Evolutionary conservation across 2,888 invertebrate genomes (phyloP), one percentile per base, ranked within the genome.

Genomic region (Drosophila prostipennis): DNA sequence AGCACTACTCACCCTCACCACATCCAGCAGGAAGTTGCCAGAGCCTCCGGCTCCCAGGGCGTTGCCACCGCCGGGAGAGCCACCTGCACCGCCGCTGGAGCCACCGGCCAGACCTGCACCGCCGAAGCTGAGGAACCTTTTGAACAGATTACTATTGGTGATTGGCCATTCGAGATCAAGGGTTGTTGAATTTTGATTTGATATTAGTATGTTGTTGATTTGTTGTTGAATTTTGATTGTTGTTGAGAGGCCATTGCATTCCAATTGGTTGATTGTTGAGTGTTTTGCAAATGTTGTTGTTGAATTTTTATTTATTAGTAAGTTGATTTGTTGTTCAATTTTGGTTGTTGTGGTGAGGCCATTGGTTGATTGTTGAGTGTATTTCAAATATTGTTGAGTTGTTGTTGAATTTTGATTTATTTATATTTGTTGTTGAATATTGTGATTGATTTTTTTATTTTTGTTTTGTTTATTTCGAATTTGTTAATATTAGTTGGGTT

Each of bases 1-100:
- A 3, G 1, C 10, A 7, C 0, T 37, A 94, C 96, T 96, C 93
- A 97, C 97, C 94, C 97, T 94, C 92, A 97, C 96, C 91, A 96
- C 95, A 92, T 97, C 97, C 92, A 97, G 96, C 80, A 97, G 93
- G 94, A 97, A 96, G 93, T 97, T 97, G 74, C 97, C 97, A 54
- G 96, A 96, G 59, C 96, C 96, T 76, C 95, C 96, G n/a, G 91
- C 91, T 63, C 90, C 91, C 51, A 93, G 93, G 46, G 90, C 91
- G 72, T 93, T 94, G 19, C 92, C 93, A 6, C 92, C 92, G 58
- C 92, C 92, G 58, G 91, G 93, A 36, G 82, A 80, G 52, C 87
- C 90, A 53, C 93, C 86, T 0, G 71, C 77, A 64, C 86, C 72
- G 58, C 84, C 74, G 70, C 87, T 87, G 10, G 90, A 76, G 34